Conservation (phyloP, 2,888 invertebrate species). For the Pollenia amentaria region DNA sequence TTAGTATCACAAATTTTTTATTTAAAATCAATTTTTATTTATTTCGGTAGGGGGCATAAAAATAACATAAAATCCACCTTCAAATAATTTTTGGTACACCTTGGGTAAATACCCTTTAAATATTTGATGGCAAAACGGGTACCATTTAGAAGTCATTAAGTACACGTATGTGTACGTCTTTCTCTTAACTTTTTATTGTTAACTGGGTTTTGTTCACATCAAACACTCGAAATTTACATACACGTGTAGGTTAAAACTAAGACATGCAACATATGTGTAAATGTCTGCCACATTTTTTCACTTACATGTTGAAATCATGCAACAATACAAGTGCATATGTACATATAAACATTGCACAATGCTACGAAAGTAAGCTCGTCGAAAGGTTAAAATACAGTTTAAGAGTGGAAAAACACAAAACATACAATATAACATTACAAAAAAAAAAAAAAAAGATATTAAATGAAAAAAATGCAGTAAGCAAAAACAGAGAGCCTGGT, state of each 20-base stretch:
- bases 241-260: background rate
- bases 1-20: no score
- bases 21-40: no score
- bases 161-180: background rate
- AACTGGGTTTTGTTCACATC: background rate
- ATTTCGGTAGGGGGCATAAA: no score
- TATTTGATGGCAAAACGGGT: no score
- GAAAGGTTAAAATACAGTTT: constrained; percentile 45
- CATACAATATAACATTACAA: background rate
- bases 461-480: no score
- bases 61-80: no score
- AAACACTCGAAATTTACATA: background rate
- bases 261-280: background rate
- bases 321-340: constrained; percentile 7
- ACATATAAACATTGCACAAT: constrained; percentile 7
- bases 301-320: no score
- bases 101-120: no score
- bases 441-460: constrained; percentile 11
- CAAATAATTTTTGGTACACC: no score
- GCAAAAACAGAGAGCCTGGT: constrained; percentile 39
- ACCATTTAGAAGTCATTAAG: no score
- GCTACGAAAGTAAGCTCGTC: constrained; percentile 20
- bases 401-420: constrained; percentile 6
- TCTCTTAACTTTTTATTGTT: background rate
- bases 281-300: constrained; percentile 7